Conservation (phyloP, 2,113 vertebrate genomes). For the Dolichotis patagonum region DNA sequence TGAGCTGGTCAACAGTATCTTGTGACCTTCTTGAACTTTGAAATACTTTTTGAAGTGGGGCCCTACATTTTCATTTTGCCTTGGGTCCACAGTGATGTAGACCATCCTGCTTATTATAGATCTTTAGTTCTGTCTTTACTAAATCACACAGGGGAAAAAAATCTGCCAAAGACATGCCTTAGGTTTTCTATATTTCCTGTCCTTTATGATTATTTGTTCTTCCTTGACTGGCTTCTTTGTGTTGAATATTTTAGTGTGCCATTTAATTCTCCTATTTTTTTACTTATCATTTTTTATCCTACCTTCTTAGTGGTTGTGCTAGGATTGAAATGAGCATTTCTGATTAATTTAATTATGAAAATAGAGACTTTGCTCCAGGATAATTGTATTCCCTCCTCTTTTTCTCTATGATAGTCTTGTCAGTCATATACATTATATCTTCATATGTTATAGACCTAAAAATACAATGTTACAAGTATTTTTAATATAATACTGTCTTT, state of each 20-base stretch:
- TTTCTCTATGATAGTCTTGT: background rate
- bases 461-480: background rate
- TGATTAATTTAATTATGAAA: constrained; percentile 14
- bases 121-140: background rate
- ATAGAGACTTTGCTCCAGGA: background rate
- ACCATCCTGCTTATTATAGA: background rate
- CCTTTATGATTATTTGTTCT: background rate
- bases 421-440: background rate
- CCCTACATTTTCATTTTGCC: background rate
- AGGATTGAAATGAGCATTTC: background rate
- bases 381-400: background rate
- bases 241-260: background rate
- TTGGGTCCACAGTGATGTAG: background rate
- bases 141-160: background rate
- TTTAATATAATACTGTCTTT: background rate
- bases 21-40: background rate
- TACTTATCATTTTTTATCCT: background rate
- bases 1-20: background rate
- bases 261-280: background rate
- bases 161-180: background rate
- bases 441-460: background rate
- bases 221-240: background rate
- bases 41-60: background rate
- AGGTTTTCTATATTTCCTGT: background rate
- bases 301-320: background rate